Evolutionary conservation across 2,113 vertebrate species (phyloP).

Genomic region (Passerina amoena): DNA sequence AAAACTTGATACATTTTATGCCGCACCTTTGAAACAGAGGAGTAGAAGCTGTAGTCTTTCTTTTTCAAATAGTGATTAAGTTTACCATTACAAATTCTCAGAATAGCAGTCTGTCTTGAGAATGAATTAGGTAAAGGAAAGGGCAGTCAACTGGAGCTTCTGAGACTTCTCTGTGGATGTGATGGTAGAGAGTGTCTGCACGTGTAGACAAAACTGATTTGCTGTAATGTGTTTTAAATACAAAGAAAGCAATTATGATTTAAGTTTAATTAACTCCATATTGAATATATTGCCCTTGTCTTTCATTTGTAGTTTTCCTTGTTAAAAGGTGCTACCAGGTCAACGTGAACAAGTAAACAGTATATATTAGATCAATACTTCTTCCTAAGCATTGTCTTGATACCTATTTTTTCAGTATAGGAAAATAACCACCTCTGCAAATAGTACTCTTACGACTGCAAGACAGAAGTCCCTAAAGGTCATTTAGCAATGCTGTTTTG

Average conservation of each 20-base stretch:
- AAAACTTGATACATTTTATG: neutral
- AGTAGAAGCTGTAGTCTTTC: neutral
- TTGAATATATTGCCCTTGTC: neutral
- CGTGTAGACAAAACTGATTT: neutral
- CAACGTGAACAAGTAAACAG: neutral
- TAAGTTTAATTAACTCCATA: neutral
- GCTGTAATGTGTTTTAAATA: neutral
- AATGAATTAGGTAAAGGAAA: neutral
- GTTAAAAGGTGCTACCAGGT: neutral
- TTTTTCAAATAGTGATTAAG: neutral
- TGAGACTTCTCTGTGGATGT: neutral
- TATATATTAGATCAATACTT: neutral
- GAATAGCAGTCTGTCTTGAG: neutral
- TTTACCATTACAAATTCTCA: neutral
- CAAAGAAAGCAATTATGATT: neutral
- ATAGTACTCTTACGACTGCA: neutral
- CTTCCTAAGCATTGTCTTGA: neutral
- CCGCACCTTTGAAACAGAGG: neutral
- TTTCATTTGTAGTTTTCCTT: neutral
- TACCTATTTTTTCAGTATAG: neutral
- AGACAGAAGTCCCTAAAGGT: neutral
- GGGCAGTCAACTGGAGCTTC: neutral
- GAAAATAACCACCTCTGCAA: neutral
- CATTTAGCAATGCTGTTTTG: neutral
- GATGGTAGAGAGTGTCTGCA: neutral